phyloP scores from a whole-genome alignment of 2,113 vertebrate species.

The Hippocampus mohnikei region DNA sequence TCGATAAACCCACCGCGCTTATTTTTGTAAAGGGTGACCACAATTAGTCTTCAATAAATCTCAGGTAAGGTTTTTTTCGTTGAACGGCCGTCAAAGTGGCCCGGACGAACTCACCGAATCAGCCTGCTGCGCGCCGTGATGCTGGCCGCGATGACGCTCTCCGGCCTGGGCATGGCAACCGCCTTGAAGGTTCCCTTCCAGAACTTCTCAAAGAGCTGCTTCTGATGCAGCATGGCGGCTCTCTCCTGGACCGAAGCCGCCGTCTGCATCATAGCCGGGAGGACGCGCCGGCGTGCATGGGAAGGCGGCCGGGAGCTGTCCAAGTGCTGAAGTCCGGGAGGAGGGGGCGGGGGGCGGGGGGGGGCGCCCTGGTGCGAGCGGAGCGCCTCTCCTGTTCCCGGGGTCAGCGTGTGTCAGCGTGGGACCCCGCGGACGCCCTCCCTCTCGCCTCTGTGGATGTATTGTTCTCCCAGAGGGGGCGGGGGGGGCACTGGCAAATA shows the following conservation, averaged over 20 bases:
- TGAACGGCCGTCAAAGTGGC: too few species aligned
- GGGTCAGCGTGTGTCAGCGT: constrained; percentile 53
- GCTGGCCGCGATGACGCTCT: constrained; percentile 90
- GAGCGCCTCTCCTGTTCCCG: constrained; percentile 35
- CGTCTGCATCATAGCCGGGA: constrained; percentile 37
- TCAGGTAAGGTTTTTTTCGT: too few species aligned
- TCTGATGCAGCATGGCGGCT: constrained; percentile 82
- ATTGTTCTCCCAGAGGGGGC: constrained; percentile 45
- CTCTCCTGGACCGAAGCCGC: constrained; percentile 57
- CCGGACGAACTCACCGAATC: constrained; percentile 71
- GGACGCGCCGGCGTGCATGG: background rate
- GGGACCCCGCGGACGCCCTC: constrained; percentile 54
- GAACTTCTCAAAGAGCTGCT: constrained; percentile 99
- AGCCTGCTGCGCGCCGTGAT: constrained; percentile 84
- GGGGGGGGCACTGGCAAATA: background rate
- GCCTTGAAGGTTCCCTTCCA: constrained; percentile 96
- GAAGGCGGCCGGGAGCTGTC: constrained; percentile 69
- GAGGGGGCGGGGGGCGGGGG: too few species aligned
- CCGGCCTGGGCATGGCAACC: constrained; percentile 89
- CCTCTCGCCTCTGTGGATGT: constrained; percentile 50
- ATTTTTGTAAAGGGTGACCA: too few species aligned
- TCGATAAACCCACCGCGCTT: too few species aligned
- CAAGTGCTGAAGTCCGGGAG: constrained; percentile 67
- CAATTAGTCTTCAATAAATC: too few species aligned
- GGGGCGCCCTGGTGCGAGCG: background rate